Evolutionary conservation across 2,797 vertebrate species (phyloP), one percentile per base, ranked within the genome.

Genomic region (Parambassis ranga): DNA sequence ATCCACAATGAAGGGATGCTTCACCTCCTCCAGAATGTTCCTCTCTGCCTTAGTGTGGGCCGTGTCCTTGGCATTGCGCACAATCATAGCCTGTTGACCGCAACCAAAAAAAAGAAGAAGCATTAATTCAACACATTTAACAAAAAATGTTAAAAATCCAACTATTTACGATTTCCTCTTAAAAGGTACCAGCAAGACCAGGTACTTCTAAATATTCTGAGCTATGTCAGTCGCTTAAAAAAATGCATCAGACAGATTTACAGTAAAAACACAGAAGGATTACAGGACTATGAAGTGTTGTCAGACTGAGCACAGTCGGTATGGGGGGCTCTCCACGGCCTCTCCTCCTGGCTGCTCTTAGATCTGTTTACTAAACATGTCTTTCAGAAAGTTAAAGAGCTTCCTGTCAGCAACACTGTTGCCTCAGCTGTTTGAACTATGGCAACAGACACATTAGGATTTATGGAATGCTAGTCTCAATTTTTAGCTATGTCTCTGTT

Each of bases 1-100:
- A 81, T 99, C 97, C 27, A 99, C 98, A 6, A 99, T 99, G 91
- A 99, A 99, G 57, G 97, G 96, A 90, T 99, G 98, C 82, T 99
- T 99, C 86, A 99, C 97, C 90, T 99, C 98, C 89, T 99, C 98
- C 83, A 99, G 90, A 81, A 99, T 99, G 91, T 98, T 99, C 78
- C 98, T 91, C 89, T 99, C 98, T 13, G 98, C 97, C 93, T 99
- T 99, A 49, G 98, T 99, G 69, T 98, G 98, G 66, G 98, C 98
- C 13, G 96, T 99, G 79, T 99, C 98, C 92, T 99, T 99, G 76
- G 98, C 98, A 27, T 99, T 99, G 68, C 96, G 95, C 51, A 98
- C 96, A 88, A 99, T 99, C 96, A 99, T 99, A 70, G 96, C 98
- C 98, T 99, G 89, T 26, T 14, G 43, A 5, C 18, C 10, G 24